phyloP scores from a whole-genome alignment of 2,113 vertebrate species.

The Cyprinodon variegatus region DNA sequence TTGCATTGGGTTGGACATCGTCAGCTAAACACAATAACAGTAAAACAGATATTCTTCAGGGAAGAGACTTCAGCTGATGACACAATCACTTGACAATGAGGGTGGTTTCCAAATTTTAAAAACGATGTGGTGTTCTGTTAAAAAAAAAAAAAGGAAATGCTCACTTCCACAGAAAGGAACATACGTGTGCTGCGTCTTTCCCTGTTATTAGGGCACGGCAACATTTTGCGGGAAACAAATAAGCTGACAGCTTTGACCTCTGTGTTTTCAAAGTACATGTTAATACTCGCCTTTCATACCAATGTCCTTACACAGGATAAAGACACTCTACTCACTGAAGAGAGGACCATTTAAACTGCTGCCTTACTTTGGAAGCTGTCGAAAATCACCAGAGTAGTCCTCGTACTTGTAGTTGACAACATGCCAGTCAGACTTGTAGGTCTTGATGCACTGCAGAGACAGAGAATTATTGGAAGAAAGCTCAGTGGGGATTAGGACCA shows the following conservation, averaged over 20 bases:
- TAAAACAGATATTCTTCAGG: slow-evolving; percentile 45
- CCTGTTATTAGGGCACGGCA: slow-evolving; percentile 38
- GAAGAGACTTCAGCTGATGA: slow-evolving; percentile 51
- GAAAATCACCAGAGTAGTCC: slow-evolving; percentile 96
- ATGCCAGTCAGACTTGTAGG: slow-evolving; percentile 97
- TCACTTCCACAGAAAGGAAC: slow-evolving; percentile 41
- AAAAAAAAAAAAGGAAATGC: slow-evolving; percentile 47
- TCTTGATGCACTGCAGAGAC: slow-evolving; percentile 93
- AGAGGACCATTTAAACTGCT: not conserved
- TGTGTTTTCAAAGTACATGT: slow-evolving; percentile 20
- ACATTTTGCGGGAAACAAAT: slow-evolving; percentile 31
- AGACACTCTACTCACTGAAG: slow-evolving; percentile 2
- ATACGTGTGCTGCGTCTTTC: slow-evolving; percentile 51
- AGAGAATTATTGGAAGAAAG: slow-evolving; percentile 14
- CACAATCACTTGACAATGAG: slow-evolving; percentile 53
- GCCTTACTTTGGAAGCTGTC: slow-evolving; percentile 93
- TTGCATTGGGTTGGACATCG: slow-evolving; percentile 40
- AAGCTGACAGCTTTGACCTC: slow-evolving; percentile 32
- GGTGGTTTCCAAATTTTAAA: slow-evolving; percentile 62
- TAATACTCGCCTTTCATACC: slow-evolving; percentile 40
- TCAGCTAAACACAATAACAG: slow-evolving; percentile 34
- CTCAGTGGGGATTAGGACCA: not conserved
- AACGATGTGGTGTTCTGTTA: slow-evolving; percentile 6
- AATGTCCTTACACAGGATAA: slow-evolving; percentile 13
- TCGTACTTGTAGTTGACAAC: slow-evolving; percentile 96